A percentile compares a stretch with the other conserved stretches of the same genome.
phyloP scores from a whole-genome alignment of 2,113 vertebrate genomes.

The Mormyrus lacerda region DNA sequence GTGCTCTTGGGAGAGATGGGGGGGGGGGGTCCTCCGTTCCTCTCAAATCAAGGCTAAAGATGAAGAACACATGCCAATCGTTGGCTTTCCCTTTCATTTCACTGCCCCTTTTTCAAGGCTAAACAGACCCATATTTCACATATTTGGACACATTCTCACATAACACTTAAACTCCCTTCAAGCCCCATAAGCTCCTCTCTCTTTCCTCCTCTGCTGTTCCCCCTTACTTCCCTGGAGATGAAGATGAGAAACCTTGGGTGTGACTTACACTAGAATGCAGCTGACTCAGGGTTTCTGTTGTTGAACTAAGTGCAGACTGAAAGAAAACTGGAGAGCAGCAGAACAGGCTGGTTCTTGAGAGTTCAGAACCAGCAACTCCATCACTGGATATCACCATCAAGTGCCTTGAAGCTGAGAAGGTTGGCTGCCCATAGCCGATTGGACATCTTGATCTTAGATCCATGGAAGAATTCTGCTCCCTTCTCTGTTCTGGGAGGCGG shows the following conservation, averaged over 20 bases:
- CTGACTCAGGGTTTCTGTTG: slow-evolving; percentile 27
- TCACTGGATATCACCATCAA: not conserved
- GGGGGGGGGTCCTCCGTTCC: not conserved
- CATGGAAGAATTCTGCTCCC: not conserved
- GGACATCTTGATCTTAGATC: not conserved
- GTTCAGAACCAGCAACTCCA: not conserved
- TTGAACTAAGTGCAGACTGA: slow-evolving; percentile 40
- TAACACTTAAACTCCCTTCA: slow-evolving; percentile 32
- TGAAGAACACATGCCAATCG: not conserved
- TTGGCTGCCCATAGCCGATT: not conserved
- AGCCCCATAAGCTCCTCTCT: not conserved
- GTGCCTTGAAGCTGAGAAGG: not conserved
- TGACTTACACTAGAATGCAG: slow-evolving; percentile 31
- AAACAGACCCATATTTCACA: slow-evolving; percentile 8
- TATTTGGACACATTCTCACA: slow-evolving; percentile 40
- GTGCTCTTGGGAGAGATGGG: slow-evolving; percentile 1
- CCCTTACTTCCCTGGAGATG: slow-evolving; percentile 28
- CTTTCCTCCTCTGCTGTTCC: slow-evolving; percentile 20
- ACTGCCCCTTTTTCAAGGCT: not conserved
- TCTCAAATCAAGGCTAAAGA: not conserved
- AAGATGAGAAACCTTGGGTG: slow-evolving; percentile 29
- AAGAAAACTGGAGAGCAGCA: slow-evolving; percentile 22
- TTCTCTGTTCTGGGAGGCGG: not conserved
- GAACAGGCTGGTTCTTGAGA: not conserved
- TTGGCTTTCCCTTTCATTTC: not conserved